Percentiles rank a stretch among this genome's conserved stretches.
These are phyloP conservation scores for Lepidocyrtoides sp. DNA, from an alignment of 2,888 invertebrate species.

Conservation along the genomic window DNA sequence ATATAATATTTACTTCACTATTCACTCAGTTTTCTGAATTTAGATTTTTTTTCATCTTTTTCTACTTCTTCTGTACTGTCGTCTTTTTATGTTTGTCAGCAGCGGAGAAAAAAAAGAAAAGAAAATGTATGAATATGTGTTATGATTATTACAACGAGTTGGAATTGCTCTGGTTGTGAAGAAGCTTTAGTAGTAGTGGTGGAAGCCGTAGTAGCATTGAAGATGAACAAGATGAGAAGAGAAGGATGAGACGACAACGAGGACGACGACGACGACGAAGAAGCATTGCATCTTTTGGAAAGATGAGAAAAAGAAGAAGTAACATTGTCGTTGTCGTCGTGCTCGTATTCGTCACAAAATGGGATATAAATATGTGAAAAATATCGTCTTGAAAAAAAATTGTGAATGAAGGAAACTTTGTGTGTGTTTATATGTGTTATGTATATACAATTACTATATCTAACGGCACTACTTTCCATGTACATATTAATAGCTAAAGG, in stretches of 20 bases:
- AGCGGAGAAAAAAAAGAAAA: background rate
- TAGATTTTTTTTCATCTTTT: constrained; percentile 35
- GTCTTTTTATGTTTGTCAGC: constrained; percentile 61
- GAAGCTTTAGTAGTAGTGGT: background rate
- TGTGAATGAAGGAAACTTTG: constrained; percentile 35
- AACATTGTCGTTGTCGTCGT: constrained; percentile 63
- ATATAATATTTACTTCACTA: constrained; percentile 52
- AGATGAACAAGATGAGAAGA: constrained; percentile 36
- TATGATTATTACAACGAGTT: constrained; percentile 73
- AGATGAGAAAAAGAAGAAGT: constrained; percentile 37
- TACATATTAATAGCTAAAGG: background rate
- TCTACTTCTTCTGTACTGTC: background rate
- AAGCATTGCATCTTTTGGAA: constrained; percentile 52
- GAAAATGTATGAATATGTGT: constrained; percentile 70
- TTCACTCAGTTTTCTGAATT: constrained; percentile 56
- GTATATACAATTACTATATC: background rate
- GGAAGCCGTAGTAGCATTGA: background rate
- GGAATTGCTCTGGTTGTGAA: constrained; percentile 58
- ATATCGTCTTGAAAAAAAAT: constrained; percentile 26
- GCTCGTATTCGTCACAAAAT: constrained; percentile 59
- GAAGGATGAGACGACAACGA: no score
- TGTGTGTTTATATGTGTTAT: background rate
- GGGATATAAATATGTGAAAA: constrained; percentile 62
- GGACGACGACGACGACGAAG: constrained; percentile 65
- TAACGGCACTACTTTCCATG: background rate